These are phyloP conservation scores for Uropsilus gracilis DNA, from an alignment of 2,113 vertebrate genomes.

Conservation along the genomic window DNA sequence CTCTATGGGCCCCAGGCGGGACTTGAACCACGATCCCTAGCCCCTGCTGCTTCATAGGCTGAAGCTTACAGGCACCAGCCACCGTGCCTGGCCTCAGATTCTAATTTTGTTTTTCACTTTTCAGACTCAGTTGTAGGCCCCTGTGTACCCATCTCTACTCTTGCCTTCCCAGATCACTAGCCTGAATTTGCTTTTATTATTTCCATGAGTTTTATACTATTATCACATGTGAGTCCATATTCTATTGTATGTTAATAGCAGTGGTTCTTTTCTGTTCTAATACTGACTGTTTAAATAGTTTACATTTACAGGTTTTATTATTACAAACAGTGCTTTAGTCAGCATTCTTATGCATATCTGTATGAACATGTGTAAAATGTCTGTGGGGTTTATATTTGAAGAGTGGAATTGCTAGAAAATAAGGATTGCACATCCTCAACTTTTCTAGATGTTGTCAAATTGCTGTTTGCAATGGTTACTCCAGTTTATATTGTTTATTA, in stretches of 20 bases:
- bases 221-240: neutral
- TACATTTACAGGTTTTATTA: neutral
- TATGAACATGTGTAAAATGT: neutral
- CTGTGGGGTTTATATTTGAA: neutral
- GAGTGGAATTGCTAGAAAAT: neutral
- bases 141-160: neutral
- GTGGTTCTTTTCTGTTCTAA: neutral
- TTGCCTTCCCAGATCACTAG: neutral
- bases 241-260: neutral
- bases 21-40: no score
- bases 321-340: neutral
- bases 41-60: no score
- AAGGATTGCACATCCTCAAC: neutral
- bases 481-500: neutral
- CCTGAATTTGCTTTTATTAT: neutral
- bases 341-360: neutral
- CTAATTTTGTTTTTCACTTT: neutral
- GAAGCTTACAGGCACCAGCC: no score
- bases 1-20: no score
- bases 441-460: constrained; percentile 18
- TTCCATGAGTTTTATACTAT: neutral
- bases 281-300: neutral
- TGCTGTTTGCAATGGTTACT: neutral
- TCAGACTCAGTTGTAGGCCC: neutral
- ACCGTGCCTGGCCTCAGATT: no score